Evolutionary conservation across 2,113 vertebrate species (phyloP).

Genomic region (Oxyura jamaicensis): DNA sequence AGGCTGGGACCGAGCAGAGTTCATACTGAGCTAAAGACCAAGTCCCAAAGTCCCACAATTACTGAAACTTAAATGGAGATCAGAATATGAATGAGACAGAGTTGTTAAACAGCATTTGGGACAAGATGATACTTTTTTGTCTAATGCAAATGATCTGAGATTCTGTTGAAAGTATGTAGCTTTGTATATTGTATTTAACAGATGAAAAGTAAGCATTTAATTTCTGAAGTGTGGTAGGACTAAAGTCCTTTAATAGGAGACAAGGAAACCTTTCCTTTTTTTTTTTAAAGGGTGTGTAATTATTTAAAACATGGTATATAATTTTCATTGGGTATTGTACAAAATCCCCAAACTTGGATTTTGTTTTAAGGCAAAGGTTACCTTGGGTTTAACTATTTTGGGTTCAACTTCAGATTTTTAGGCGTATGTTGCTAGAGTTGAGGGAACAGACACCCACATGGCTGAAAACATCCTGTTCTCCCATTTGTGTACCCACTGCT

Average conservation of each 20-base stretch:
- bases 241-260: not conserved
- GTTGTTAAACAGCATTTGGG: not conserved
- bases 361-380: not conserved
- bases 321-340: not conserved
- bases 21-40: not conserved
- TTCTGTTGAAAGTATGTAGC: not conserved
- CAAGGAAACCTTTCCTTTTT: not conserved
- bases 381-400: not conserved
- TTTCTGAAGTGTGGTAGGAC: not conserved
- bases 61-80: not conserved
- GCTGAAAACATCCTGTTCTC: not conserved
- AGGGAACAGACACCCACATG: not conserved
- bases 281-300: not conserved
- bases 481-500: rapidly evolving
- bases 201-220: not conserved
- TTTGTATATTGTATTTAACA: not conserved
- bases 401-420: not conserved
- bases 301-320: not conserved
- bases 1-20: not conserved
- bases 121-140: not conserved
- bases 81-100: not conserved
- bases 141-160: not conserved
- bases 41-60: not conserved
- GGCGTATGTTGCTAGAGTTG: not conserved
- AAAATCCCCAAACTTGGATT: not conserved